A percentile compares a stretch with the other conserved stretches of the same genome.
These are phyloP conservation scores for Troides helena DNA, from an alignment of 2,888 invertebrate species.

Conservation along the genomic window DNA sequence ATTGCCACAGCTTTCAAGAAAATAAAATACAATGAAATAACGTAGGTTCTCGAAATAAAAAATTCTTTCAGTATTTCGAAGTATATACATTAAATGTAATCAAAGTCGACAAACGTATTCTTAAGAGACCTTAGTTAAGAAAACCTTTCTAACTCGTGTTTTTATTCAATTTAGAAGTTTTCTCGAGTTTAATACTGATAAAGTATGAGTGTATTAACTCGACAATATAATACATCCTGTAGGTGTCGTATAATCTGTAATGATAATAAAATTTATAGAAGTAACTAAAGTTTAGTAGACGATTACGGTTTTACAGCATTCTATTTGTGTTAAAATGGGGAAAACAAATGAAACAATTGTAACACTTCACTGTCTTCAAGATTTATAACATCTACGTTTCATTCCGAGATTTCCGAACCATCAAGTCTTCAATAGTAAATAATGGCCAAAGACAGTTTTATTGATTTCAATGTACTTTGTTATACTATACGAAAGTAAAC, in stretches of 20 bases:
- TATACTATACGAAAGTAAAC: not conserved
- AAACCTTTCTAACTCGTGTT: not conserved
- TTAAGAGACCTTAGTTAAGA: not conserved
- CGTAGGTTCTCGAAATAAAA: no score
- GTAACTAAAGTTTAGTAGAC: not conserved
- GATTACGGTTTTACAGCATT: not conserved
- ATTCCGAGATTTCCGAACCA: not conserved
- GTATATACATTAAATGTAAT: not conserved
- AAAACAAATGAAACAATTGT: not conserved
- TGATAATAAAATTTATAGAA: not conserved
- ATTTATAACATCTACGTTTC: slow-evolving; percentile 1
- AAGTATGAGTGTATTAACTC: not conserved
- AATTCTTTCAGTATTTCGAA: not conserved
- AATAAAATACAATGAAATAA: not conserved
- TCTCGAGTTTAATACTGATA: not conserved
- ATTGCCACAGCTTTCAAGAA: not conserved
- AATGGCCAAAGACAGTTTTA: not conserved
- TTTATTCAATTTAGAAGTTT: not conserved
- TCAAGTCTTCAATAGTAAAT: not conserved
- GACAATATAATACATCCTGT: not conserved
- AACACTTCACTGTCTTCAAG: slow-evolving; percentile 6
- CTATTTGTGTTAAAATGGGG: not conserved
- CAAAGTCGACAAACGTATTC: not conserved
- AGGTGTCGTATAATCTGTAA: not conserved
- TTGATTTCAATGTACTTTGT: not conserved